Percentiles rank a stretch among this genome's conserved stretches.
These are phyloP conservation scores for Lepilemur septentrionalis DNA, from an alignment of 2,797 vertebrate species.

Conservation along the genomic window DNA sequence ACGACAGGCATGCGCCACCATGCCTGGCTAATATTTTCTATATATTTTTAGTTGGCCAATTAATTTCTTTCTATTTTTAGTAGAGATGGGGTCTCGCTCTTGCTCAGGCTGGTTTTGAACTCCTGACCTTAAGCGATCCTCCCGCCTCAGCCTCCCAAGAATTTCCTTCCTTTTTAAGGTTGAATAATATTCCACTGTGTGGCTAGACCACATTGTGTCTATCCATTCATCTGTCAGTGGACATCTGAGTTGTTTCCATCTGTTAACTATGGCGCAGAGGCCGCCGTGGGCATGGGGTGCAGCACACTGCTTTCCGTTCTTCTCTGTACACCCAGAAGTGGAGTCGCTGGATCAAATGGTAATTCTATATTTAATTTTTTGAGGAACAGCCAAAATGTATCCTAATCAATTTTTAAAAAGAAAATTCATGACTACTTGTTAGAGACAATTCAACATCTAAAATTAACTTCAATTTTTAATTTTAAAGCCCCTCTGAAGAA, in stretches of 20 bases:
- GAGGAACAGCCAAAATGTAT: neutral
- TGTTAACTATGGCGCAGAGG: neutral
- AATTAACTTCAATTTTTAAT: neutral
- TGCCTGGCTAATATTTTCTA: no score
- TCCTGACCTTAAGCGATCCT: no score
- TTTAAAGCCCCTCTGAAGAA: neutral
- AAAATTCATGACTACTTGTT: neutral
- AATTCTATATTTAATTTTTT: neutral
- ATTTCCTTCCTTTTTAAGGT: no score
- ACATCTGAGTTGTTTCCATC: neutral
- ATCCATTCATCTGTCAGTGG: no score
- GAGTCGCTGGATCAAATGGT: neutral
- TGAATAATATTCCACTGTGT: no score
- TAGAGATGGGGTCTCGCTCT: no score
- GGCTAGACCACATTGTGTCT: no score
- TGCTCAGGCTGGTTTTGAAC: no score
- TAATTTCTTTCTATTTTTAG: no score
- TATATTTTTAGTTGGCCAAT: no score
- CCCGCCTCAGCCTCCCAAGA: no score
- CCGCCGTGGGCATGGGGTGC: neutral
- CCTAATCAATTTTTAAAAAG: neutral
- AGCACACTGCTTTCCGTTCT: neutral
- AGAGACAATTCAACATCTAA: neutral
- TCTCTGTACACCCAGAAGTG: neutral
- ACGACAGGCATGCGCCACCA: no score